Evolutionary conservation across 2,113 vertebrate genomes (phyloP), one percentile per base, ranked within the genome.

Genomic region (Hyperopisus bebe): DNA sequence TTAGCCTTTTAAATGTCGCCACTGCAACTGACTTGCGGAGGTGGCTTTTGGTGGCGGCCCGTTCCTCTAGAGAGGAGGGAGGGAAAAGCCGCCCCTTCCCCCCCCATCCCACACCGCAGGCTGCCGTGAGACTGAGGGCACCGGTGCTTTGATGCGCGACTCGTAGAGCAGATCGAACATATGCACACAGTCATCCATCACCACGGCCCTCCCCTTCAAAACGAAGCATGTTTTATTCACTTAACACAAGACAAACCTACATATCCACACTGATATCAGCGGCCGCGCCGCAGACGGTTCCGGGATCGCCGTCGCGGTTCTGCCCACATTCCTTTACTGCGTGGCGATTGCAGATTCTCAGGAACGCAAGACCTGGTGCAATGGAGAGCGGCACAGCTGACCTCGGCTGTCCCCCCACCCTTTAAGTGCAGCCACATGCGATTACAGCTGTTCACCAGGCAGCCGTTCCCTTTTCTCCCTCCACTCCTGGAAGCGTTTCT

Each of bases 1-100:
- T 88, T 62, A 88, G 62, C 53, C 95, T 96, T 95, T 95, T 94
- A 95, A 95, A 95, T 95, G 92, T 94, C 93, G 93, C 92, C 90
- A 91, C 92, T 94, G 93, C 93, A 91, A 93, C 91, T 93, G 93
- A 93, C 92, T 93, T 92, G 94, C 55, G 90, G 93, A 93, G 92
- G 94, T 91, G 93, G 93, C 94, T 94, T 92, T 44, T 94, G 93
- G 94, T 92, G 93, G 94, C 92, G 92, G 94, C 92, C 92, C 50
- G 88, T 94, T 92, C 93, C 94, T 94, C 92, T 92, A 91, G 91
- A n/a, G 92, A 90, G 87, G 15, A 24, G 44, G 27, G 46, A 35
- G 46, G 27, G 13, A 86, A 86, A 50, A 27, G 17, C n/a, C 21
- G 31, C 9, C n/a, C 62, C 58, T 1, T 1, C 24, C 55, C 1